These are phyloP conservation scores for Lophochroa leadbeateri DNA, from an alignment of 2,113 vertebrate genomes.

Conservation along the genomic window DNA sequence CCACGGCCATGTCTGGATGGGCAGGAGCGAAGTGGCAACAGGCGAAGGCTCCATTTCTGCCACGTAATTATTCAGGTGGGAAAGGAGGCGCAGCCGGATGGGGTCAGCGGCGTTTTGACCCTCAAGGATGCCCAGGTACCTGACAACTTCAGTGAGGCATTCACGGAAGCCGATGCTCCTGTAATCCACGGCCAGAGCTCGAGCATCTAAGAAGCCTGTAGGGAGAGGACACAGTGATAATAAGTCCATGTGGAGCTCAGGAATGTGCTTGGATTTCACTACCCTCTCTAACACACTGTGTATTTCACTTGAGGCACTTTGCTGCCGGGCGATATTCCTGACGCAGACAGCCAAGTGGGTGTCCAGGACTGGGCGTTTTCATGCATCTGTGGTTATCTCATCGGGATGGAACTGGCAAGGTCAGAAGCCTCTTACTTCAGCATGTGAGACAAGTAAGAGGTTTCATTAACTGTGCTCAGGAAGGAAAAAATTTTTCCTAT, in stretches of 20 bases:
- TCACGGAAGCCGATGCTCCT: constrained; percentile 93
- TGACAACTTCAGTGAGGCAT: constrained; percentile 91
- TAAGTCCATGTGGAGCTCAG: not conserved
- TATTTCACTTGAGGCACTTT: constrained; percentile 59
- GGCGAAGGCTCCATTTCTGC: constrained; percentile 89
- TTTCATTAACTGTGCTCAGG: not conserved
- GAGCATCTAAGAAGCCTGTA: constrained; percentile 89
- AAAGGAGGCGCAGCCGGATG: constrained; percentile 88
- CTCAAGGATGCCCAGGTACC: constrained; percentile 89
- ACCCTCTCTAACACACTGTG: not conserved
- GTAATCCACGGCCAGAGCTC: constrained; percentile 90
- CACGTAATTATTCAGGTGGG: constrained; percentile 90
- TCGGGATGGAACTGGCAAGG: not conserved
- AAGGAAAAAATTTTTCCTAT: not conserved
- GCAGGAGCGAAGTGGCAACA: constrained; percentile 72
- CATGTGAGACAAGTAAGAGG: not conserved
- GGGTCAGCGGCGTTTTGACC: constrained; percentile 83
- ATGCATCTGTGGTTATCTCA: not conserved
- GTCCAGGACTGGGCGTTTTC: not conserved
- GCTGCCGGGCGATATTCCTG: not conserved
- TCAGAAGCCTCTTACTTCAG: not conserved
- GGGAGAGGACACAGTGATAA: not conserved
- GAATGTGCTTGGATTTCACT: not conserved
- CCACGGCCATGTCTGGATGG: constrained; percentile 87
- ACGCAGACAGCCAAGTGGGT: constrained; percentile 24